phyloP scores from a whole-genome alignment of 1,140 invertebrate genomes.

The Popillia japonica region DNA sequence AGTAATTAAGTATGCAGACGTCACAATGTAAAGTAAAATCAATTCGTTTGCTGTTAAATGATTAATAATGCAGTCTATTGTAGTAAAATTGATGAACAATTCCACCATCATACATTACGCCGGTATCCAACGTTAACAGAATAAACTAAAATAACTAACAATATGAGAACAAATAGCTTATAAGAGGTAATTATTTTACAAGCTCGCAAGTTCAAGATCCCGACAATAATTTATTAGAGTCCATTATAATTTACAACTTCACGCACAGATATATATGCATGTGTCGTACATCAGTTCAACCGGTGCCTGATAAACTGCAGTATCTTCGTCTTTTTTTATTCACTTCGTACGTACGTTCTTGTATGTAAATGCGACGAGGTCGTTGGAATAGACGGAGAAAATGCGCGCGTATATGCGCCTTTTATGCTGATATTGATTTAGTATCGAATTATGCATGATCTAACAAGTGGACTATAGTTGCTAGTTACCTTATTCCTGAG shows the following conservation, averaged over 20 bases:
- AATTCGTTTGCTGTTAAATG: too few species aligned
- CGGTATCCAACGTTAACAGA: background rate
- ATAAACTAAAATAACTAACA: background rate
- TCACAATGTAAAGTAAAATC: too few species aligned
- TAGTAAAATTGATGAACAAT: background rate
- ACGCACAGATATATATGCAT: conserved; percentile 19
- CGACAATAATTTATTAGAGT: conserved; percentile 30
- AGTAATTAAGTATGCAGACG: too few species aligned
- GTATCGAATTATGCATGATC: background rate
- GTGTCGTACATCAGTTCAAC: conserved; percentile 31
- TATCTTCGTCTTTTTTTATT: background rate
- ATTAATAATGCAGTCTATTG: background rate
- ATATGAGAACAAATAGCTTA: background rate
- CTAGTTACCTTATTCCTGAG: background rate
- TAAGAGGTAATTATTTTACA: conserved; percentile 34
- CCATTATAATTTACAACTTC: conserved; percentile 30
- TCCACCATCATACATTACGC: background rate
- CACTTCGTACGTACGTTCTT: background rate
- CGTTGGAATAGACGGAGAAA: background rate
- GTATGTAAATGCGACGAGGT: conserved; percentile 15
- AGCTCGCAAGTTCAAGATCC: conserved; percentile 25
- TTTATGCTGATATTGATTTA: background rate
- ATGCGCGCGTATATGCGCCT: too few species aligned
- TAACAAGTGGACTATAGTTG: background rate
- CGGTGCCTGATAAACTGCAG: conserved; percentile 18